Base-by-base conservation (phyloP, 2,113 vertebrate genomes). In the Nycticryphes semicollaris region DNA sequence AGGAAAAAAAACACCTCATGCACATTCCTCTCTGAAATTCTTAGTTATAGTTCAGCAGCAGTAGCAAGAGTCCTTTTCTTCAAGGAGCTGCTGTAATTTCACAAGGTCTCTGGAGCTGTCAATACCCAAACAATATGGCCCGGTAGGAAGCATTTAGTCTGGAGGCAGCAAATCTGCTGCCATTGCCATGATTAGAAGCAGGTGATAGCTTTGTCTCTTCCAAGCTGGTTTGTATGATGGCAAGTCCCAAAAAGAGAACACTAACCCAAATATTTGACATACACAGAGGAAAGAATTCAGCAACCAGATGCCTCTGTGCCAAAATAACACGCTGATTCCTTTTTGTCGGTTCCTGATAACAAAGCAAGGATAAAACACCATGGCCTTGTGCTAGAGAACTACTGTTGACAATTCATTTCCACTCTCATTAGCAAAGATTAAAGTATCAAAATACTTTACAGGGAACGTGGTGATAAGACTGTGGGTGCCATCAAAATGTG, bases 401-500 rank as follows among this genome's bases (percentile, higher is more conserved):
- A 7, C 27, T 94, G 91, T 78, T 94, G 94, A 89, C 93, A 89
- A 89, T 82, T 93, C 67, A 59, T 89, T 95, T 94, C 81, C 92
- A 94, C 68, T 70, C 77, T 74, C 0, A 3, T 94, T 89, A 87
- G 53, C 50, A 91, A 83, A 92, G 89, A 95, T 92, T 89, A 80
- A 93, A 91, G 78, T 69, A 83, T 30, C 33, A 54, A 89, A 94
- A 87, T 89, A 47, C 84, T 94, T 96, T 84, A 57, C 73, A 94
- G 59, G 19, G 62, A 92, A 77, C 0, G 7, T 87, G 91, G 70
- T 89, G 91, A 57, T 94, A 43, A 70, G 84, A 73, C 62, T 54
- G 77, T 48, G 80, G 72, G 91, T 85, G 92, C 74, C 74, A 94
- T 87, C 91, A 92, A 67, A 94, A 93, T 59, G 95, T 94, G 94